Percentiles rank a stretch among this genome's conserved stretches.
Evolutionary conservation across 2,888 invertebrate genomes (phyloP).

Genomic region (Bembecia ichneumoniformis): DNA sequence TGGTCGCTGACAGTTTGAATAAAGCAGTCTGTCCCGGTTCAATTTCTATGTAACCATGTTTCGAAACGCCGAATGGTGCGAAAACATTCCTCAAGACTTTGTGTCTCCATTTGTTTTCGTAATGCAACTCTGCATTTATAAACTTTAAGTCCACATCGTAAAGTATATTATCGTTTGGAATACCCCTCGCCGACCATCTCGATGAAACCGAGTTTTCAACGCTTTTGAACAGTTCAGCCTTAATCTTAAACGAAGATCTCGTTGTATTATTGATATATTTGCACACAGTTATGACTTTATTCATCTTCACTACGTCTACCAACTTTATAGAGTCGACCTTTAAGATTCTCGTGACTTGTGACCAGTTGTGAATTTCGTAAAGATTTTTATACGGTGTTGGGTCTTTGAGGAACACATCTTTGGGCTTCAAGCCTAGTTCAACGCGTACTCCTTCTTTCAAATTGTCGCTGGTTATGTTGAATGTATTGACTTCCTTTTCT

Average conservation of each 20-base stretch:
- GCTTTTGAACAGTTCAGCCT: neutral
- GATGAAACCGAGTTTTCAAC: neutral
- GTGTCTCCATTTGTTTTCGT: neutral
- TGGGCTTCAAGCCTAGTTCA: neutral
- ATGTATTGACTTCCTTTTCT: neutral
- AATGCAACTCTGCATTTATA: neutral
- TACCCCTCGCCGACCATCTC: neutral
- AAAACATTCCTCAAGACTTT: neutral
- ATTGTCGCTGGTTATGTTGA: neutral
- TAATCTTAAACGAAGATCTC: neutral
- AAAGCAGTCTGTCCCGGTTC: neutral
- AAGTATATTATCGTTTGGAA: neutral
- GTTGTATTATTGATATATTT: neutral
- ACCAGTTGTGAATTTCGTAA: neutral
- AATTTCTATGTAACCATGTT: neutral
- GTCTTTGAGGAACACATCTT: neutral
- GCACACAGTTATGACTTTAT: neutral
- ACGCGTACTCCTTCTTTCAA: neutral
- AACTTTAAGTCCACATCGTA: neutral
- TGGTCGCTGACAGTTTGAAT: neutral
- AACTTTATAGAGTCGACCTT: neutral
- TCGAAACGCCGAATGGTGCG: neutral
- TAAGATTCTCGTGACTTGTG: neutral
- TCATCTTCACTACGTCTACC: neutral
- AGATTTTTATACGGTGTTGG: neutral